Evolutionary conservation across 2,797 vertebrate genomes (phyloP).

Genomic region (Gymnopithys bicolor): DNA sequence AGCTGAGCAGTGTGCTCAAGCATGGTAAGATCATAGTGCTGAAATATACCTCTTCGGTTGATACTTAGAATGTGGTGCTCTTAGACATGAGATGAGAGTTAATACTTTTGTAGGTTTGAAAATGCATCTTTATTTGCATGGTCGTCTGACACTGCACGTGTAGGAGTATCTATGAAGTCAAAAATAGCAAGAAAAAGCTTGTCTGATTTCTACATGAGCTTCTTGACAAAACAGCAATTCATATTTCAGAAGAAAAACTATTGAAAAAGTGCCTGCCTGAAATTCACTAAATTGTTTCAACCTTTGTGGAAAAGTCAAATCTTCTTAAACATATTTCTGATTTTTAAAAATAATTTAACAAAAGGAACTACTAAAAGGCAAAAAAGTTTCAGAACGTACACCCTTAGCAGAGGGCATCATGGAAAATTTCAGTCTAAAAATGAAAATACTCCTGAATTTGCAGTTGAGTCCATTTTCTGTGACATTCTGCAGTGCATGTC

Average conservation of each 20-base stretch:
- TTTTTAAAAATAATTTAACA: not conserved
- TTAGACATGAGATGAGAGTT: not conserved
- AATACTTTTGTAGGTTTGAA: not conserved
- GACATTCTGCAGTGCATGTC: not conserved
- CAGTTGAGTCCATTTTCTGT: not conserved
- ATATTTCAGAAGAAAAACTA: not conserved
- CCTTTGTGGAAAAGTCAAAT: not conserved
- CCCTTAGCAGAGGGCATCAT: not conserved
- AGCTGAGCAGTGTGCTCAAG: constrained; percentile 57
- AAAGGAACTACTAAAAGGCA: not conserved
- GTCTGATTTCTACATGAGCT: not conserved
- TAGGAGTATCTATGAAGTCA: not conserved
- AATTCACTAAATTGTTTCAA: not conserved
- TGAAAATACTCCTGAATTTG: not conserved
- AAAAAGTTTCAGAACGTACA: not conserved
- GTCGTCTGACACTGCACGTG: not conserved
- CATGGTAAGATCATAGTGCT: accelerated
- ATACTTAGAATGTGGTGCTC: not conserved
- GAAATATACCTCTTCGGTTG: not conserved
- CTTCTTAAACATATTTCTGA: not conserved
- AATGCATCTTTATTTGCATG: not conserved
- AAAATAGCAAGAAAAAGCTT: not conserved
- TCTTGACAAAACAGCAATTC: not conserved
- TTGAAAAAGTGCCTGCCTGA: not conserved
- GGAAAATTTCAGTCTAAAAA: not conserved